Evolutionary conservation across 1,140 invertebrate genomes (phyloP).

Genomic region (Pogonomyrmex barbatus): DNA sequence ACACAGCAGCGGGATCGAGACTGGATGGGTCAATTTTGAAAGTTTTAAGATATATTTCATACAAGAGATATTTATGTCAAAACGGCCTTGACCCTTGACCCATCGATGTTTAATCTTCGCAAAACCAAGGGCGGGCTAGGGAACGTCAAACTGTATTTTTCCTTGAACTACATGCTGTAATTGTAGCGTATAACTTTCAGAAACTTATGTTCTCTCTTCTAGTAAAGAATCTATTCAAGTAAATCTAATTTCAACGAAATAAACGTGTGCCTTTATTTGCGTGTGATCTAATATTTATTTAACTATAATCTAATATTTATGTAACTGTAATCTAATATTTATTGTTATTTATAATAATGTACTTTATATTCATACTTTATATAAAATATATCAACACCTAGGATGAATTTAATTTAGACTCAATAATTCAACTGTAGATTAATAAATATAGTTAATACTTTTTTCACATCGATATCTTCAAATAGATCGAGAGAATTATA

Average conservation of each 20-base stretch:
- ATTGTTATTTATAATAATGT: background rate
- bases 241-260: background rate
- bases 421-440: background rate
- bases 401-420: background rate
- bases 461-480: background rate
- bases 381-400: background rate
- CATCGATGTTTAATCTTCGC: conserved; percentile 40
- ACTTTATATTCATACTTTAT: background rate
- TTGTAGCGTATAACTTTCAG: conserved; percentile 10
- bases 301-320: no score
- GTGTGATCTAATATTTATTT: no score
- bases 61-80: background rate
- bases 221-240: no score
- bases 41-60: conserved; percentile 24
- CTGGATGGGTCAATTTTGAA: background rate
- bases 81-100: conserved; percentile 32
- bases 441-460: background rate
- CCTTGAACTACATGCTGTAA: conserved; percentile 35
- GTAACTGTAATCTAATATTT: no score
- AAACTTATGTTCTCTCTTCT: background rate
- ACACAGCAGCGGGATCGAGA: background rate
- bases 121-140: conserved; percentile 14
- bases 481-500: background rate
- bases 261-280: background rate
- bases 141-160: conserved; percentile 19